Evolutionary conservation across 2,113 vertebrate genomes (phyloP), one percentile per base, ranked within the genome.

Genomic region (Scomber scombrus): DNA sequence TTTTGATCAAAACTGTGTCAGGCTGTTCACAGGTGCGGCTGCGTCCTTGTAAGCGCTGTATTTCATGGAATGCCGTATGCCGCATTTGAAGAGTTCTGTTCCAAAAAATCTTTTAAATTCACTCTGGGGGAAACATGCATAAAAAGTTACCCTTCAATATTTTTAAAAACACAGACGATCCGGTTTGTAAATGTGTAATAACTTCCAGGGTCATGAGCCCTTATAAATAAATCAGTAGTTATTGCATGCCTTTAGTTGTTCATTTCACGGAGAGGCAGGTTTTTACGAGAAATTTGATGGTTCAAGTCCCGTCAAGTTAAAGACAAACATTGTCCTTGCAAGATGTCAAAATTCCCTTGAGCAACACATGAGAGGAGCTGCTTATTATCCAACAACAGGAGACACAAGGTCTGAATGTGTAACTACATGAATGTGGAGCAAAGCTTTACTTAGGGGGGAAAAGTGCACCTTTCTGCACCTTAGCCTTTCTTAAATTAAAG

Each of bases 1-100:
- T 87, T 93, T 91, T 92, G 92, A 93, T 93, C 92, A 89, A 23
- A 73, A 23, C 49, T 11, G 31, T 88, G 88, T 89, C 89, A 88
- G 65, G 75, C 10, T 73, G 80, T 68, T 82, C 81, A 26, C 86
- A 88, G 88, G 86, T 90, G 84, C 29, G 34, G 45, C 70, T 34
- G 73, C 46, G 68, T 84, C 85, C 69, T 86, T 79, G 81, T 67
- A 26, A 29, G 64, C 19, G 14, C 43, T 8, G 60, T n/a, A 46
- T 84, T 87, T 82, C 79, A 84, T 1, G 19, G 63, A 55, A 65
- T 70, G 47, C 72, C 18, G 49, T 50, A 18, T 40, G 34, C 34
- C 6, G 34, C 9, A 40, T 92, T 86, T 89, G 69, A 85, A 85
- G 78, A 88, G 81, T 77, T 82, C 10, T n/a, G 3, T 40, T 69